These are phyloP conservation scores for Aurelia sp. DNA, from an alignment of 30 jellyfish, hydroid and myxozoan species.

Conservation along the genomic window DNA sequence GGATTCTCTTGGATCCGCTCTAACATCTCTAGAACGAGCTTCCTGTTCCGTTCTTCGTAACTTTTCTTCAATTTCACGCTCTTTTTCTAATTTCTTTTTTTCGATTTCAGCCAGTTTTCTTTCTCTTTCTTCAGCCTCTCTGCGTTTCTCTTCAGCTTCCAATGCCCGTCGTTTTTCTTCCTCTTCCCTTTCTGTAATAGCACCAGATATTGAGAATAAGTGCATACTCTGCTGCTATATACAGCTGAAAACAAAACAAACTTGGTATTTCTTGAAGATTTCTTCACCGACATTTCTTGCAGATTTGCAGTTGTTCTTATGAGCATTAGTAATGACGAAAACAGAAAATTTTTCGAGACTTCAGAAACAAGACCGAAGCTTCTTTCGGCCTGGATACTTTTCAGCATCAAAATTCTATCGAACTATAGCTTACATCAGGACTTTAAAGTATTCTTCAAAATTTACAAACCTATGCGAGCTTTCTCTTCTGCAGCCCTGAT, in stretches of 20 bases:
- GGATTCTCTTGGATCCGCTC: conserved; percentile 37
- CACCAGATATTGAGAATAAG: no score
- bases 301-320: no score
- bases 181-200: conserved; percentile 84
- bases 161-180: conserved; percentile 80
- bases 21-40: conserved; percentile 27
- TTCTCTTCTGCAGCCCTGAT: conserved; percentile 79
- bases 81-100: conserved; percentile 82
- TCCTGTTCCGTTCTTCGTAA: conserved; percentile 65
- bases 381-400: no score
- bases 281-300: no score
- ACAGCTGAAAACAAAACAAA: no score
- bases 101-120: conserved; percentile 84
- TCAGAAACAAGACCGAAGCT: no score
- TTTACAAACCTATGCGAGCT: conserved; percentile 46
- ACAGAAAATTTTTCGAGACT: no score
- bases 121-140: conserved; percentile 72
- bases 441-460: background rate
- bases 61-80: conserved; percentile 90
- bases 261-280: no score
- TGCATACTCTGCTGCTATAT: no score
- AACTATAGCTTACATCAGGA: no score
- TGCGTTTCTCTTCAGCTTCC: conserved; percentile 76
- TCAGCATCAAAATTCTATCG: no score
- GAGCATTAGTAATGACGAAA: no score